Evolutionary conservation across 1,140 invertebrate species (phyloP).

Genomic region (Drosophila mauritiana): DNA sequence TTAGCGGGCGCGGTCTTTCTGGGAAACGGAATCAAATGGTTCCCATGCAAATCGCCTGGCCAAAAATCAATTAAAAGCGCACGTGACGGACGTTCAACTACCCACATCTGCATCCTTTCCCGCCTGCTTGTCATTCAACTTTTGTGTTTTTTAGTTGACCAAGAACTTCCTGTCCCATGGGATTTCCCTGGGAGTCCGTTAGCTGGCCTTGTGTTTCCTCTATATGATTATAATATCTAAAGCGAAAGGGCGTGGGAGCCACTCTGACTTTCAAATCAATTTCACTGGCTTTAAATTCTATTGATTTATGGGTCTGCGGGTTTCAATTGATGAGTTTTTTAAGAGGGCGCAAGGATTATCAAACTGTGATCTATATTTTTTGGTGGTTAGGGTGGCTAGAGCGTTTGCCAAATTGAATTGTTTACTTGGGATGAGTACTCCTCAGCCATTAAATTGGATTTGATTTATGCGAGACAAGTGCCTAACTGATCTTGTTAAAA

Average conservation of each 20-base stretch:
- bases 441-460: constrained; percentile 50
- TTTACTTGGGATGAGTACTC: constrained; percentile 28
- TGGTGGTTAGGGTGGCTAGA: constrained; percentile 25
- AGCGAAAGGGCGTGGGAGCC: constrained; percentile 59
- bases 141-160: constrained; percentile 47
- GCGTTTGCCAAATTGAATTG: constrained; percentile 63
- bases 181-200: constrained; percentile 35
- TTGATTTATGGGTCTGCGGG: constrained; percentile 75
- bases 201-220: constrained; percentile 67
- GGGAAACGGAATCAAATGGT: constrained; percentile 38
- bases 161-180: constrained; percentile 62
- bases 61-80: constrained; percentile 75
- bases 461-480: constrained; percentile 76
- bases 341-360: constrained; percentile 47
- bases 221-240: constrained; percentile 12
- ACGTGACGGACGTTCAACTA: constrained; percentile 69
- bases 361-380: constrained; percentile 35
- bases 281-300: constrained; percentile 42
- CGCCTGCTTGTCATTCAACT: constrained; percentile 25
- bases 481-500: constrained; percentile 24
- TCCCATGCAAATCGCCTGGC: constrained; percentile 73
- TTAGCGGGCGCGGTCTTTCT: constrained; percentile 59
- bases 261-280: constrained; percentile 14
- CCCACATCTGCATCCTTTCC: constrained; percentile 60
- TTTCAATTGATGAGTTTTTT: constrained; percentile 67